Conservation (phyloP, 2,888 invertebrate genomes). For the Nomada ferruginata region DNA sequence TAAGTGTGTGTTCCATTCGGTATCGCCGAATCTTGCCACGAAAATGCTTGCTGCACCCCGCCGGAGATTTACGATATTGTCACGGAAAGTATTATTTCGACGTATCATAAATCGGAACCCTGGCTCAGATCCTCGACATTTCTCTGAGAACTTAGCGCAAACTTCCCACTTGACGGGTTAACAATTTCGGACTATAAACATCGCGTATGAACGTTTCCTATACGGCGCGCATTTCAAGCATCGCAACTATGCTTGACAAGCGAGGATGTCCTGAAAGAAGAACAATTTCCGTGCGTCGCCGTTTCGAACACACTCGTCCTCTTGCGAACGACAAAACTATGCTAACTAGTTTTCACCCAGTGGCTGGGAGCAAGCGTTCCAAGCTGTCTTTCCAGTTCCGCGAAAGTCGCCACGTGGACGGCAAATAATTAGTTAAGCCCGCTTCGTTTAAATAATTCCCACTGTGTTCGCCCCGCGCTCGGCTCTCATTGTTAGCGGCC, state of each 20-base stretch:
- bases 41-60: background rate
- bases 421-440: slow-evolving; percentile 39
- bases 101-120: background rate
- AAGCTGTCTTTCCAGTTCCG: slow-evolving; percentile 2
- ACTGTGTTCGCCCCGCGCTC: slow-evolving; percentile 49
- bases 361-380: slow-evolving; percentile 14
- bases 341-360: slow-evolving; percentile 48
- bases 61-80: background rate
- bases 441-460: slow-evolving; percentile 64
- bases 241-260: background rate
- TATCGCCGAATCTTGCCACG: background rate
- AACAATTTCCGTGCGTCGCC: slow-evolving; percentile 13
- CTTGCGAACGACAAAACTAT: slow-evolving; percentile 35
- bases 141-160: background rate
- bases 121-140: background rate
- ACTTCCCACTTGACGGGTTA: background rate
- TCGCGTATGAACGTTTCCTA: background rate
- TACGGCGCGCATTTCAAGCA: background rate
- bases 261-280: background rate
- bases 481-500: slow-evolving; percentile 55
- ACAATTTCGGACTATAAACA: slow-evolving; percentile 5
- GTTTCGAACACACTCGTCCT: slow-evolving; percentile 5
- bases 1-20: too few relatives aligned
- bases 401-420: slow-evolving; percentile 36
- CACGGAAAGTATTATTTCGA: background rate